Evolutionary conservation across 2,888 invertebrate genomes (phyloP), one percentile per base, ranked within the genome.

Genomic region (Callinectes sapidus): DNA sequence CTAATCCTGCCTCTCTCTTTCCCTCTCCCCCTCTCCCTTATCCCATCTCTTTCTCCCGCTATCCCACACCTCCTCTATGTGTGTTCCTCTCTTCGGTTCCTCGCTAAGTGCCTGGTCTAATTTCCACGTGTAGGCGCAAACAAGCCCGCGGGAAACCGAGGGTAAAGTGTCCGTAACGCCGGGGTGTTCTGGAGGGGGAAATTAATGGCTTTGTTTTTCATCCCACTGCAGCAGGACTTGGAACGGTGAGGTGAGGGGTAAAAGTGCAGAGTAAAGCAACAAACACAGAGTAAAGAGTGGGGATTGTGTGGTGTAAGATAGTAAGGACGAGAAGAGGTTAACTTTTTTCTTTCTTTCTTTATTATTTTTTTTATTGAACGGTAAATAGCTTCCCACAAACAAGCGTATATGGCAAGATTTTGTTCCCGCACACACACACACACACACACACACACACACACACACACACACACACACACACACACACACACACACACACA

Each of bases 371-470:
- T 39, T 39, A 39, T 39, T 39, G 2, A 5, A 39, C 39, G 5
- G 39, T 5, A 2, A 39, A 39, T 10, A 81, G 28, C 28, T 10
- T 71, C 28, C 71, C 71, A 71, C 71, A 71, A 2, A 28, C 71
- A 71, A n/a, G 71, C 71, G 6, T 71, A 71, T 71, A 10, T 71
- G 71, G 71, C 28, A 10, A 28, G 10, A 28, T 71, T 71, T 28
- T 48, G 48, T 48, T 6, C 71, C 71, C 71, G 28, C 71, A 48
- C 48, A 48, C 48, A 48, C 87, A 48, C 42, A 87, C 48, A 39
- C 87, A 87, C 87, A 87, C 87, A 87, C 42, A 87, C 87, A 87
- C 42, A 87, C 42, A 48, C 87, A 87, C 87, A 88, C 54, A 88
- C 14, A 35, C 55, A 87, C 16, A 32, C 55, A 54, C 88, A n/a